phyloP scores from a whole-genome alignment of 2,888 invertebrate species.

The Kryphioiulus occultus region DNA sequence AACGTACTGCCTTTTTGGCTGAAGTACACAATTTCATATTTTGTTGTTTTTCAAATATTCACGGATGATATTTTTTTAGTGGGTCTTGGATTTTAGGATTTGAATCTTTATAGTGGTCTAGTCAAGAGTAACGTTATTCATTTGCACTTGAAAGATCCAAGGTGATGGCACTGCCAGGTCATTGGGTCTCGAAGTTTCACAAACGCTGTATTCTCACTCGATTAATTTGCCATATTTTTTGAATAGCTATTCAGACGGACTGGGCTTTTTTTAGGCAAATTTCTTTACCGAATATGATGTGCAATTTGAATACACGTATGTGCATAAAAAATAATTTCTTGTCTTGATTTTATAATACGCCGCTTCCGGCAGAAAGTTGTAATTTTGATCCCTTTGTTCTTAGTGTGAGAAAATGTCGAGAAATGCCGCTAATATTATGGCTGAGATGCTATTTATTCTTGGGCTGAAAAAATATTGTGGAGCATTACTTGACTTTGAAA shows the following conservation, averaged over 20 bases:
- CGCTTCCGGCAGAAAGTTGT: constrained; percentile 11
- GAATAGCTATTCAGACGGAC: neutral
- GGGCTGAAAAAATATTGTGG: neutral
- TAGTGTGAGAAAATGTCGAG: neutral
- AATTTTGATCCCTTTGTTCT: neutral
- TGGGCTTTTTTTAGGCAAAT: neutral
- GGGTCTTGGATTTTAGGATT: neutral
- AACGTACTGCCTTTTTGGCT: no score
- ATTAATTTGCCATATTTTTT: neutral
- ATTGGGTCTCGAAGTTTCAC: neutral
- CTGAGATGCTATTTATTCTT: neutral
- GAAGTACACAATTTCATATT: no score
- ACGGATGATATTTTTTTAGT: no score
- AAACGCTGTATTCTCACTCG: neutral
- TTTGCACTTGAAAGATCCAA: neutral
- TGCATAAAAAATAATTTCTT: neutral
- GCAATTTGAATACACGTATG: neutral
- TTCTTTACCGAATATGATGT: neutral
- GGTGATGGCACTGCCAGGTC: neutral
- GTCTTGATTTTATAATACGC: neutral
- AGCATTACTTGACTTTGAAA: constrained; percentile 15
- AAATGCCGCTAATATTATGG: neutral
- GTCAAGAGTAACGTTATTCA: neutral
- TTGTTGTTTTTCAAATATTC: no score
- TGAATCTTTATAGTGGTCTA: neutral